Conservation (phyloP, 2,113 vertebrate genomes). For the Acinonyx jubatus region DNA sequence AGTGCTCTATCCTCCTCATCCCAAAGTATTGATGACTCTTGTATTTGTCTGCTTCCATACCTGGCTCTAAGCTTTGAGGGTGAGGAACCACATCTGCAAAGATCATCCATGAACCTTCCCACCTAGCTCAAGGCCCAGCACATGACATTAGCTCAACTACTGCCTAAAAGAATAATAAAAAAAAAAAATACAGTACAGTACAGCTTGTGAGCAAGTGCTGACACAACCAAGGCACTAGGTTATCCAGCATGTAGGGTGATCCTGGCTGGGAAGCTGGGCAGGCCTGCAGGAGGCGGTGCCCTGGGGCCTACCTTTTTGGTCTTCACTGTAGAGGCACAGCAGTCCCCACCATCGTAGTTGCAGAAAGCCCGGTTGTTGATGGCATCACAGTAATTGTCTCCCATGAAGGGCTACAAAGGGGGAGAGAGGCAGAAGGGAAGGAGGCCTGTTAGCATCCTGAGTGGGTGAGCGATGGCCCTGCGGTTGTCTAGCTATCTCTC, state of each 20-base stretch:
- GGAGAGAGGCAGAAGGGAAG: conserved; percentile 33
- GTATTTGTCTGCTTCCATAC: not conserved
- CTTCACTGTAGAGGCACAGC: conserved; percentile 97
- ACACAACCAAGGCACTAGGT: no score
- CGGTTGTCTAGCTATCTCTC: not conserved
- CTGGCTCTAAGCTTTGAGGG: not conserved
- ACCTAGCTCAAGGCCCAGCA: not conserved
- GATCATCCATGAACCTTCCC: not conserved
- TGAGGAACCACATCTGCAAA: not conserved
- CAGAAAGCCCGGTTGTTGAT: conserved; percentile 99
- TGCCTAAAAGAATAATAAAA: not conserved
- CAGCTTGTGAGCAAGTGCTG: not conserved
- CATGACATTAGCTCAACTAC: not conserved
- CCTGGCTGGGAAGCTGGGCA: not conserved
- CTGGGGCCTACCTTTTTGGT: conserved; percentile 94
- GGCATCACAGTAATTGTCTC: conserved; percentile 98
- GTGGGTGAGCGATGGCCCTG: not conserved
- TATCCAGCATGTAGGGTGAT: rapidly evolving
- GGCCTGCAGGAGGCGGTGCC: rapidly evolving
- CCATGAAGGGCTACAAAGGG: conserved; percentile 92
- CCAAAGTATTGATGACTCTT: not conserved
- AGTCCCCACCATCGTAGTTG: conserved; percentile 98
- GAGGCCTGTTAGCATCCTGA: not conserved
- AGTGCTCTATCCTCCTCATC: not conserved
- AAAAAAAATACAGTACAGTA: not conserved